Conservation (phyloP, 2,113 vertebrate species). For the Lasiurus borealis region DNA sequence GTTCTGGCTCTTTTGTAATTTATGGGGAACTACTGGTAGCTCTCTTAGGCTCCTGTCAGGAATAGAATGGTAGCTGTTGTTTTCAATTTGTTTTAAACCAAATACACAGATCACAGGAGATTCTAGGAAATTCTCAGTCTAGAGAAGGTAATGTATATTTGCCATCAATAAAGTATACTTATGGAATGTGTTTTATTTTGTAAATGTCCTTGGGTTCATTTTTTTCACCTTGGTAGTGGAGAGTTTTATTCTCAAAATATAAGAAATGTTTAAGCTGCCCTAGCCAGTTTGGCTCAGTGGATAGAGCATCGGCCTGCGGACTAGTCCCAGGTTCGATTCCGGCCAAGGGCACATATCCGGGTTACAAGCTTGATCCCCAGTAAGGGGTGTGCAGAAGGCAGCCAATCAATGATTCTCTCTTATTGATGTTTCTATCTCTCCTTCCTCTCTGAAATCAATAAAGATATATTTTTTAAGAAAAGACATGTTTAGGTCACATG, state of each 20-base stretch:
- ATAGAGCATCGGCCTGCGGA: too few relatives aligned
- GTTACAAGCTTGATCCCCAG: too few relatives aligned
- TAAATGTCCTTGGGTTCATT: background rate
- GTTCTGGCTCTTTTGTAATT: conserved; percentile 13
- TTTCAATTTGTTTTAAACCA: background rate
- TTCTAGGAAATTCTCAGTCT: background rate
- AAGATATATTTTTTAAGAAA: background rate
- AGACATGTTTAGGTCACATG: background rate
- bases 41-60: background rate
- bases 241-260: background rate
- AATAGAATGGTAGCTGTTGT: background rate
- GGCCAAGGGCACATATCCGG: too few relatives aligned
- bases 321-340: too few relatives aligned
- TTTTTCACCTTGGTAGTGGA: background rate
- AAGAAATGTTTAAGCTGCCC: background rate
- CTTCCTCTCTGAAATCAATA: too few relatives aligned
- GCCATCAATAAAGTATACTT: background rate
- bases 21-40: background rate
- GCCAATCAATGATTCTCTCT: too few relatives aligned
- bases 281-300: too few relatives aligned
- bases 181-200: background rate
- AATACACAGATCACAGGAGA: background rate
- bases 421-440: too few relatives aligned
- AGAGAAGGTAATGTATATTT: background rate
- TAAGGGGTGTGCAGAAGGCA: too few relatives aligned